Evolutionary conservation across 1,140 invertebrate species (phyloP).

Genomic region (Conus betulinus): DNA sequence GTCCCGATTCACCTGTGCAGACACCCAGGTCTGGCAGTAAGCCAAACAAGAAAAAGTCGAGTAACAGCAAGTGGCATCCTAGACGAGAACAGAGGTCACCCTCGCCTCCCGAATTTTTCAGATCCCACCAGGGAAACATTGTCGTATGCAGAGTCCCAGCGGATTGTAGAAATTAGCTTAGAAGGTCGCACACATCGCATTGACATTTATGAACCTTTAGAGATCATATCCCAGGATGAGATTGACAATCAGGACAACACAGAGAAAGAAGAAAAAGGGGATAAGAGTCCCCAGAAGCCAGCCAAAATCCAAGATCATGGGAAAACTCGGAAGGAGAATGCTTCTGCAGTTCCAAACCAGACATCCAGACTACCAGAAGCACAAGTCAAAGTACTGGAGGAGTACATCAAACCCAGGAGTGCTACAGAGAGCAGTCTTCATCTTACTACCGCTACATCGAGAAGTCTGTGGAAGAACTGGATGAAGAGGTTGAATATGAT

Average conservation of each 20-base stretch:
- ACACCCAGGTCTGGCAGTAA: conserved; percentile 58
- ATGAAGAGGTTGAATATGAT: conserved; percentile 97
- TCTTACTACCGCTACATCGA: conserved; percentile 94
- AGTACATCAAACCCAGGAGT: conserved; percentile 85
- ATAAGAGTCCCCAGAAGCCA: conserved; percentile 66
- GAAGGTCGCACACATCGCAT: conserved; percentile 81
- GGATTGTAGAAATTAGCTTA: conserved; percentile 89
- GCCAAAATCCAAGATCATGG: conserved; percentile 59
- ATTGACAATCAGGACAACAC: conserved; percentile 74
- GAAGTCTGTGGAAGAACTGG: conserved; percentile 94
- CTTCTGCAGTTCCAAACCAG: conserved; percentile 40
- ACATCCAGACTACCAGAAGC: conserved; percentile 85
- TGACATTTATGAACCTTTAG: conserved; percentile 77
- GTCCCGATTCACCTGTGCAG: conserved; percentile 66
- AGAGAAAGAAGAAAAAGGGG: conserved; percentile 73
- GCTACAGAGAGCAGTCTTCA: conserved; percentile 85
- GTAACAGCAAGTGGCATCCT: conserved; percentile 64
- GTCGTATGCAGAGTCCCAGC: conserved; percentile 87
- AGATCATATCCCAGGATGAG: conserved; percentile 75
- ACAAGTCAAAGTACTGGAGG: conserved; percentile 85
- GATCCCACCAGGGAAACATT: conserved; percentile 75
- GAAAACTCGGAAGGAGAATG: conserved; percentile 67
- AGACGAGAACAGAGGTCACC: conserved; percentile 69
- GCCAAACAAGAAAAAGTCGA: conserved; percentile 53
- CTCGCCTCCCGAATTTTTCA: conserved; percentile 73